These are phyloP conservation scores for Stomorhina lunata DNA, from an alignment of 2,888 invertebrate genomes.

Conservation along the genomic window DNA sequence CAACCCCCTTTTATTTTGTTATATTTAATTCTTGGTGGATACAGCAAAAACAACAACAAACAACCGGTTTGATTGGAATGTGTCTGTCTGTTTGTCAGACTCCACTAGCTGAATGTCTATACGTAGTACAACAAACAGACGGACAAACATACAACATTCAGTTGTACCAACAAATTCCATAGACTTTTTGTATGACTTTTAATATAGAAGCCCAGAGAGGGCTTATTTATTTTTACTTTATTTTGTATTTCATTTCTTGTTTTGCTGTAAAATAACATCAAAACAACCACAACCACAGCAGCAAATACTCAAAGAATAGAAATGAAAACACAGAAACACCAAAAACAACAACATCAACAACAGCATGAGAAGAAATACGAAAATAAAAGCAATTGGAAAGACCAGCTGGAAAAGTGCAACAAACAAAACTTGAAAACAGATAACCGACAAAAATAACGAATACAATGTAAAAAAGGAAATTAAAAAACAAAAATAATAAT, in stretches of 20 bases:
- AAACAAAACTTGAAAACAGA: constrained; percentile 31
- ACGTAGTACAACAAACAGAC: background rate
- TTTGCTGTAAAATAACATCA: constrained; percentile 23
- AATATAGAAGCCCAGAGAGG: constrained; percentile 14
- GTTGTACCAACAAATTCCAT: background rate
- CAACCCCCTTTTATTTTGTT: constrained; percentile 35
- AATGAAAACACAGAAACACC: background rate
- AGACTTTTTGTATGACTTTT: background rate
- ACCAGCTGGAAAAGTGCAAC: constrained; percentile 62
- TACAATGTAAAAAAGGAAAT: constrained; percentile 2
- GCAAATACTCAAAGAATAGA: constrained; percentile 11
- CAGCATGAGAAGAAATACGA: constrained; percentile 11
- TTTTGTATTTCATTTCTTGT: background rate
- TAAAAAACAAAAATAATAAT: constrained; percentile 20
- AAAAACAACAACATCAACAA: too few relatives aligned
- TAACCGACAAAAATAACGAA: constrained; percentile 34
- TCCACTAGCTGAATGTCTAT: constrained; percentile 45
- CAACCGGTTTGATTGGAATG: constrained; percentile 59
- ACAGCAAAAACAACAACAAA: constrained; percentile 25
- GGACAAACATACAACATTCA: background rate
- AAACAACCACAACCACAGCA: constrained; percentile 36
- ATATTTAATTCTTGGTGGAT: background rate
- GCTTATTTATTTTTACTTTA: constrained; percentile 6
- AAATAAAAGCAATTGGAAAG: constrained; percentile 59
- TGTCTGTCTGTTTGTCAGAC: constrained; percentile 14